Base-by-base conservation (phyloP, 2,797 vertebrate genomes). In the Anniella stebbinsi region DNA sequence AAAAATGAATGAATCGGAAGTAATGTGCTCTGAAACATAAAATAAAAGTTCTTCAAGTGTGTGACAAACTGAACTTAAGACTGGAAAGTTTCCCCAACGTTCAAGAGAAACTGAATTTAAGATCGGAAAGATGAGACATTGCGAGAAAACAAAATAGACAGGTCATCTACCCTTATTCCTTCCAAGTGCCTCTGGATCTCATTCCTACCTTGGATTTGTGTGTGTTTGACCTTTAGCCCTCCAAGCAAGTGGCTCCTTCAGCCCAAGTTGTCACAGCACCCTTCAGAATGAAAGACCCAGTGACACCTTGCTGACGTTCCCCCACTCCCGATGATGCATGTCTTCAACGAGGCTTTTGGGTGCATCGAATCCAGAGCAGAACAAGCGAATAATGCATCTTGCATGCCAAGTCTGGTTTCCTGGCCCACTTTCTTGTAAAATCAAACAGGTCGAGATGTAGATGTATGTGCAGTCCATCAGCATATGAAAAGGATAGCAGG, bases 401-500 rank as follows among this genome's bases (percentile, higher is more conserved):
- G n/a, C 38, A 38, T 67, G 41, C 18, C 80, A 63, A 45, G 18
- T 3, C 30, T 57, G 63, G 12, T 18, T 72, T 88, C 33, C 75
- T 33, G 45, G 54, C 76, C 67, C 33, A 15, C 28, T 57, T 86
- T 25, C 86, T 84, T 38, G 78, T 18, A 51, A 57, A 45, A 45
- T 18, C 51, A 51, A 63, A 6, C 33, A 0, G n/a, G 2, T 0
- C 0, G 0, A 3, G 48, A n/a, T 51, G 23, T 12, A 30, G 67
- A 15, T 38, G 30, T 30, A 0, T 5, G n/a, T n/a, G 2, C 0
- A 66, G 0, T 3, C 4, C 87, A 45, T 18, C 30, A 33, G 60
- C 11, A 1, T 1, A 63, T 21, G 54, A 33, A 28, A 89, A 80
- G 70, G 82, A 15, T 73, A 0, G 0, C 0, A 81, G 0, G 38